Evolutionary conservation across 1,140 invertebrate genomes (phyloP).

Genomic region (Callitettix versicolor): DNA sequence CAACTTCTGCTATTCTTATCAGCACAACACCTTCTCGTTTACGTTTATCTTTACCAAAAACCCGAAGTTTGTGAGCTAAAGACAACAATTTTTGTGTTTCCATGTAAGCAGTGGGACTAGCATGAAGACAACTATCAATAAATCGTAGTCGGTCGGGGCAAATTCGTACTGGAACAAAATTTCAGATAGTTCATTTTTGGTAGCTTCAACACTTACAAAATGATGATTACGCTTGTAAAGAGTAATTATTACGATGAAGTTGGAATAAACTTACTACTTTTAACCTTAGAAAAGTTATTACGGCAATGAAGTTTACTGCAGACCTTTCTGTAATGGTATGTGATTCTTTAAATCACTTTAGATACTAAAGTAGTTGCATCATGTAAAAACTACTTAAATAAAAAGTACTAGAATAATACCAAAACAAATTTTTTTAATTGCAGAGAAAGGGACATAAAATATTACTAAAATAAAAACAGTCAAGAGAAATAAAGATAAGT

Average conservation of each 20-base stretch:
- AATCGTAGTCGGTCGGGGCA: conserved; percentile 42
- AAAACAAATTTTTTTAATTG: no score
- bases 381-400: no score
- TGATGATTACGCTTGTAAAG: not conserved
- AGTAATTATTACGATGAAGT: not conserved
- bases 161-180: conserved; percentile 38
- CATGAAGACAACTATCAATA: conserved; percentile 42
- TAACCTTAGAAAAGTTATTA: not conserved
- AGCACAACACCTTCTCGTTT: conserved; percentile 46
- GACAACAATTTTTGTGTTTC: conserved; percentile 44
- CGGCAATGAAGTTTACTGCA: no score
- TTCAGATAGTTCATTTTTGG: not conserved
- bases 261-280: not conserved
- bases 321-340: no score
- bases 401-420: no score
- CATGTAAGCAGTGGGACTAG: conserved; percentile 40
- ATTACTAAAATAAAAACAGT: no score
- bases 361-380: no score
- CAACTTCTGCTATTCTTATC: conserved; percentile 43
- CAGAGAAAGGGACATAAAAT: no score
- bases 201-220: conserved; percentile 18
- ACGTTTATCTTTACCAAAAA: conserved; percentile 35
- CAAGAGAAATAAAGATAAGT: no score
- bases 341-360: no score
- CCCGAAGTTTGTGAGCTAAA: conserved; percentile 42